These are phyloP conservation scores for Adelges cooleyi DNA, from an alignment of 1,140 invertebrate genomes.

Conservation along the genomic window DNA sequence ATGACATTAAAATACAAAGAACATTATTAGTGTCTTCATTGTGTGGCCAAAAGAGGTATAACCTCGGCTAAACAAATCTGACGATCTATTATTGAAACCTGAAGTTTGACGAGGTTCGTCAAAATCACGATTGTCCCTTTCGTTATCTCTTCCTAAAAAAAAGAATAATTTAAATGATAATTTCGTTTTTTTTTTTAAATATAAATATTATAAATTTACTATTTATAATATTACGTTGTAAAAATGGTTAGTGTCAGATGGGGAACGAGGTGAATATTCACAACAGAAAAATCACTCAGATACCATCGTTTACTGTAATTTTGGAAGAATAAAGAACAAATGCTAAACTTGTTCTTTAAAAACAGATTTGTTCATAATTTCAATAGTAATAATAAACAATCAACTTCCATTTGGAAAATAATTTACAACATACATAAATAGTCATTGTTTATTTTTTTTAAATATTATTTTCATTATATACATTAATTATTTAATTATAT, in stretches of 20 bases:
- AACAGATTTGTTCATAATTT: constrained; percentile 6
- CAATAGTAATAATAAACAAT: too few species aligned
- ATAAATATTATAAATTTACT: too few species aligned
- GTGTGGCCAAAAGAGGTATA: background rate
- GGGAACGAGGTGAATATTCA: constrained; percentile 23
- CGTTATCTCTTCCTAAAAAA: background rate
- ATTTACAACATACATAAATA: too few species aligned
- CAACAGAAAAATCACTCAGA: constrained; percentile 16
- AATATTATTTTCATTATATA: too few species aligned
- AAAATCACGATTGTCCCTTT: background rate
- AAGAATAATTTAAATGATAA: too few species aligned
- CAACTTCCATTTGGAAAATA: too few species aligned
- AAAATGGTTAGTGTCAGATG: too few species aligned
- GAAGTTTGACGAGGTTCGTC: background rate
- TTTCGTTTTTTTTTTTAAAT: too few species aligned
- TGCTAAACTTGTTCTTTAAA: too few species aligned
- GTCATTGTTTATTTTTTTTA: too few species aligned
- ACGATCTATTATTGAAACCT: background rate
- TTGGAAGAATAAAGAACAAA: background rate
- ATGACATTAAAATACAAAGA: background rate
- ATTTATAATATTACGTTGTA: too few species aligned
- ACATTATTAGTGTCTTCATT: background rate
- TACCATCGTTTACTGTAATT: constrained; percentile 13
- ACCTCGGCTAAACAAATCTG: background rate
- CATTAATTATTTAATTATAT: too few species aligned